A percentile compares a stretch with the other conserved stretches of the same genome.
phyloP scores from a whole-genome alignment of 53 echinoderm and acorn worm species.

The Holothuria leucospilota region DNA sequence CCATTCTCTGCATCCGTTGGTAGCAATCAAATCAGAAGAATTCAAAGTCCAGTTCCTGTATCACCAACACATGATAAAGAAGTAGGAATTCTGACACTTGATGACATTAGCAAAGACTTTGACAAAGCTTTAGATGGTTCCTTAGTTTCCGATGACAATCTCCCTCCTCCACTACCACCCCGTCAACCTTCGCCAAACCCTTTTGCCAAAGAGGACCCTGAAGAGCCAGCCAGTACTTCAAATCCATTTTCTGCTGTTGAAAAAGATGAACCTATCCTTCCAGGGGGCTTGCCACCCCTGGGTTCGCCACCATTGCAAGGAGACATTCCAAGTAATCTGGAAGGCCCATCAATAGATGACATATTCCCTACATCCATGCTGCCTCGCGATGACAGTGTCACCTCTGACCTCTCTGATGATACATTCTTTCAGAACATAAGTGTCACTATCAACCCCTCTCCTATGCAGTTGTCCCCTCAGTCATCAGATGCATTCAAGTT shows the following conservation, averaged over 20 bases:
- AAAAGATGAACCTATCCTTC: conserved; percentile 4
- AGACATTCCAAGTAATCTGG: conserved; percentile 31
- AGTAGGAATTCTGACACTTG: conserved; percentile 55
- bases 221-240: conserved; percentile 2
- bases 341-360: too few species aligned
- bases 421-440: conserved; percentile 81
- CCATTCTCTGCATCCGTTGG: conserved; percentile 65
- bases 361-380: conserved; percentile 30
- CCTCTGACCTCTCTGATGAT: conserved; percentile 92
- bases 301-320: neutral
- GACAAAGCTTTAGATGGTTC: conserved; percentile 59
- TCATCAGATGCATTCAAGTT: conserved; percentile 81
- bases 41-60: conserved; percentile 69
- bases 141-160: neutral
- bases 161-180: conserved; percentile 47
- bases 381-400: conserved; percentile 85
- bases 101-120: conserved; percentile 66
- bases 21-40: conserved; percentile 72
- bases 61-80: conserved; percentile 35
- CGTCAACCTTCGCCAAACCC: conserved; percentile 92
- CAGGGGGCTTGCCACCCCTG: conserved; percentile 8
- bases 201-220: conserved; percentile 56
- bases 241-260: conserved; percentile 66
- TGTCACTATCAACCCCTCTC: conserved; percentile 83
- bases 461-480: conserved; percentile 57